These are phyloP conservation scores for Zophobas atratus DNA, from an alignment of 1,140 invertebrate species.

Conservation along the genomic window DNA sequence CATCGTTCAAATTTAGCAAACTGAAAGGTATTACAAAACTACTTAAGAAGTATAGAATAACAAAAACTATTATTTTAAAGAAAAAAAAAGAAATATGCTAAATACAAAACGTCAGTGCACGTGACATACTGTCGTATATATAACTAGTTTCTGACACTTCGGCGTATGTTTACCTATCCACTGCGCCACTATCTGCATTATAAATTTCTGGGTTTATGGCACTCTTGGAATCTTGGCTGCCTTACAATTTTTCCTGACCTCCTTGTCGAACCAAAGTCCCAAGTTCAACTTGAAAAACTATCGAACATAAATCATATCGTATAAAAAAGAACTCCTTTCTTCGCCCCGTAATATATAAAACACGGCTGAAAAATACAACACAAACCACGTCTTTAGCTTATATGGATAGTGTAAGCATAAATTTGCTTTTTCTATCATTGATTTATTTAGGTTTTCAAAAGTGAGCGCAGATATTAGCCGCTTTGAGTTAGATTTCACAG, in stretches of 20 bases:
- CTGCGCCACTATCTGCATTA: conserved; percentile 15
- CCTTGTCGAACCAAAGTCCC: conserved; percentile 5
- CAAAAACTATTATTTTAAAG: too few relatives aligned
- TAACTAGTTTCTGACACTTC: not conserved
- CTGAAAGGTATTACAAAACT: too few relatives aligned
- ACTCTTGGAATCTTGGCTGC: conserved; percentile 13
- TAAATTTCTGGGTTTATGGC: conserved; percentile 23
- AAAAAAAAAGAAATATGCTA: too few relatives aligned
- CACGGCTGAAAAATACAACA: conserved; percentile 21
- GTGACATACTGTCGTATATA: not conserved
- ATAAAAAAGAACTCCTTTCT: conserved; percentile 22
- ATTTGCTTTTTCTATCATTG: conserved; percentile 9
- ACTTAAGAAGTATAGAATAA: too few relatives aligned
- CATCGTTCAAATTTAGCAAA: too few relatives aligned
- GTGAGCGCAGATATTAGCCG: not conserved
- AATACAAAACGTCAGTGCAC: too few relatives aligned
- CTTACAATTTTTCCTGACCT: conserved; percentile 26
- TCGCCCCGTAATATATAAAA: conserved; percentile 19
- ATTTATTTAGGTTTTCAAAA: conserved; percentile 15
- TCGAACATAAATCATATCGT: conserved; percentile 15
- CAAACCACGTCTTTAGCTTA: conserved; percentile 14
- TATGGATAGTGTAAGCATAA: conserved; percentile 14
- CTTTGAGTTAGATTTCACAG: too few relatives aligned
- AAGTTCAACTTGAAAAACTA: conserved; percentile 34
- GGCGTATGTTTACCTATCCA: conserved; percentile 11